Conservation (phyloP, 2,113 vertebrate species). For the Grammomys surdaster region DNA sequence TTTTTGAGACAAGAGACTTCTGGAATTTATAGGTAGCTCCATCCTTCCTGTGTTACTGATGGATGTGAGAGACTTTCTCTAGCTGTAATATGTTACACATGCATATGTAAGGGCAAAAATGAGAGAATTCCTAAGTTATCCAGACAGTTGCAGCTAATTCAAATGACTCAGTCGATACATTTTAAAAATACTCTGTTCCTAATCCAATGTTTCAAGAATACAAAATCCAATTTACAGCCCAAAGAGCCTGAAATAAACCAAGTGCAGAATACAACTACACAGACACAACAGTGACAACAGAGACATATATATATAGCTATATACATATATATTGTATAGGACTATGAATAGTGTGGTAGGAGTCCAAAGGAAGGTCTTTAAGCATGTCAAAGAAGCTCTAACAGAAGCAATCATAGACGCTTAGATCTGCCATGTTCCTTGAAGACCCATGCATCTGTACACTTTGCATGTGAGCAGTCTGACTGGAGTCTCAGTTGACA, state of each 20-base stretch:
- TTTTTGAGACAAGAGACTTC: constrained; percentile 17
- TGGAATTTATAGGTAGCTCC: not conserved
- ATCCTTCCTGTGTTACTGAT: not conserved
- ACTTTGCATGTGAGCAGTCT: not conserved
- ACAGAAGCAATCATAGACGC: not conserved
- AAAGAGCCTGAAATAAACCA: constrained; percentile 8
- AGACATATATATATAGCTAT: not conserved
- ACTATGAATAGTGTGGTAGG: not conserved
- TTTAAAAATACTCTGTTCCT: constrained; percentile 28
- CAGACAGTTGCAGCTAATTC: not conserved
- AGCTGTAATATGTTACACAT: not conserved
- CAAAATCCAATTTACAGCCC: not conserved
- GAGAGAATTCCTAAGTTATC: constrained; percentile 25
- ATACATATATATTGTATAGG: not conserved
- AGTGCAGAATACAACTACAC: not conserved
- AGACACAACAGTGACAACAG: not conserved
- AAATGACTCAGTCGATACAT: not conserved
- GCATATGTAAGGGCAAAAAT: not conserved
- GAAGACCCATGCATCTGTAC: not conserved
- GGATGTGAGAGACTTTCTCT: not conserved
- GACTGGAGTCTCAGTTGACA: not conserved
- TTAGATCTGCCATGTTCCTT: not conserved
- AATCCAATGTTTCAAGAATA: not conserved
- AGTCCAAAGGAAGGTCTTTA: not conserved
- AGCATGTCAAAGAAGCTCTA: not conserved